Conservation (phyloP, 2,888 invertebrate genomes). For the Ellobium chinense region DNA sequence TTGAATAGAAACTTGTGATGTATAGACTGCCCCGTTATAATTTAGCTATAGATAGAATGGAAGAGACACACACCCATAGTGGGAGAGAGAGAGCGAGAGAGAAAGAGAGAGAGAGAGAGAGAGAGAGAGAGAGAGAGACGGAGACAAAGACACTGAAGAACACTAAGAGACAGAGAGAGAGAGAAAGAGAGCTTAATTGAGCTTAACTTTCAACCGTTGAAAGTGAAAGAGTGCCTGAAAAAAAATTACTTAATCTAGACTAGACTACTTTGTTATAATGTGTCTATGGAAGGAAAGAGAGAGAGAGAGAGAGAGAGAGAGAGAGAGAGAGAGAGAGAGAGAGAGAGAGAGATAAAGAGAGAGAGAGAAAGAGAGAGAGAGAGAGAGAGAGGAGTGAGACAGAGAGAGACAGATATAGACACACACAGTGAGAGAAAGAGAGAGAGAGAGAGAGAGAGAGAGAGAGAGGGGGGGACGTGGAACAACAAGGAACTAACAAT, state of each 20-base stretch:
- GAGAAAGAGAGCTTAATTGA: constrained; percentile 18
- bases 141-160: neutral
- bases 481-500: neutral
- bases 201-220: too few relatives aligned
- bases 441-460: constrained; percentile 6
- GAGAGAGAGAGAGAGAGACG: neutral
- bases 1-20: too few relatives aligned
- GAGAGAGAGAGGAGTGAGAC: constrained; percentile 16
- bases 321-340: constrained; percentile 18
- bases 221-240: too few relatives aligned
- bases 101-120: neutral
- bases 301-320: constrained; percentile 2
- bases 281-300: neutral
- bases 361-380: constrained; percentile 10
- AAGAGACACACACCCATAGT: neutral
- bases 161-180: neutral
- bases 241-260: too few relatives aligned
- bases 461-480: neutral
- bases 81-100: neutral
- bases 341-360: neutral
- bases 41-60: neutral
- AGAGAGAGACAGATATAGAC: neutral
- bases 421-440: constrained; percentile 4
- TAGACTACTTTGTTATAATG: too few relatives aligned
- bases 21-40: too few relatives aligned